Base-by-base conservation (phyloP, 2,113 vertebrate species). In the Chloroceryle aenea region DNA sequence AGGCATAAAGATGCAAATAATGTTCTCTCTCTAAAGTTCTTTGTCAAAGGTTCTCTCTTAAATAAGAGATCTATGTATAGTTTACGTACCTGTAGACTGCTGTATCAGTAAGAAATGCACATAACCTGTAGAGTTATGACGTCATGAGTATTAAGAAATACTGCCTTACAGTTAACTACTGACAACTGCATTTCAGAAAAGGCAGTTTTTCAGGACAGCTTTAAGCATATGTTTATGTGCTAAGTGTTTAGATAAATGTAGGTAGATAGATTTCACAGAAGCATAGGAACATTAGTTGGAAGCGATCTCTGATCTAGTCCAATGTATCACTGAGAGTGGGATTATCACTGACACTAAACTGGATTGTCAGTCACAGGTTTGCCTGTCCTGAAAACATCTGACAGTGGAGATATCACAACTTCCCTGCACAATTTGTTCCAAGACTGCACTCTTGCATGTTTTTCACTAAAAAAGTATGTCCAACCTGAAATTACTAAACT, bases 311-410 rank as follows among this genome's bases (percentile, higher is more conserved):
- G 55, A 40, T 30, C 23, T 74, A 66, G 25, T 32, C 38, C 10
- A 18, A 6, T 12, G 8, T 62, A 3, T 36, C 73, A 61, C 32
- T 38, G 34, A 50, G 34, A 64, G 9, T 23, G n/a, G 22, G 29
- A 61, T 34, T 82, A 38, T 47, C 48, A 79, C n/a, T 21, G 71
- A 8, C 9, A 16, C 20, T 66, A 53, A 91, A 4, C 2, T 25
- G 5, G 12, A 22, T 47, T 69, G 36, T 48, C n/a, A 78, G 40
- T 30, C 64, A 81, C 0, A 0, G 6, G 10, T 77, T 55, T 85
- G 30, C 40, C 29, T 0, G 21, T 27, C n/a, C 58, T 81, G 19
- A 67, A 85, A 91, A 45, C 20, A 56, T 62, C 50, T 40, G 34
- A 36, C 17, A 68, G 5, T 2, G 7, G 21, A 71, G 4, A 74